Conservation (phyloP, 2,888 invertebrate species). For the Colostygia pectinataria region DNA sequence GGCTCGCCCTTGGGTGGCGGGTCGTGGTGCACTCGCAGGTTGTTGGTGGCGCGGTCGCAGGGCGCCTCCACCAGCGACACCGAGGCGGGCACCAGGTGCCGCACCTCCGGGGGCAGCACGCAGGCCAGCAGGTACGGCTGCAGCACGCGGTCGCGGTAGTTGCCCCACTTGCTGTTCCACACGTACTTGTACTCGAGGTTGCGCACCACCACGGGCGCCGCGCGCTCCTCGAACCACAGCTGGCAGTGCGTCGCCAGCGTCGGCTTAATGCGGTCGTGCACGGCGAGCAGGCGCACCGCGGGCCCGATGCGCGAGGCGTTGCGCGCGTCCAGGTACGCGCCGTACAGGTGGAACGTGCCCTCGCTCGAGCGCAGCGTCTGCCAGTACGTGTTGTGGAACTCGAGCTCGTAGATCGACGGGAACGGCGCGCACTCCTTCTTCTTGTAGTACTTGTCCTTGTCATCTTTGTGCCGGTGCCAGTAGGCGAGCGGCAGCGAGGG, state of each 20-base stretch:
- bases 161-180: slow-evolving; percentile 97
- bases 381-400: slow-evolving; percentile 97
- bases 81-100: slow-evolving; percentile 89
- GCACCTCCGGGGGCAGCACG: slow-evolving; percentile 90
- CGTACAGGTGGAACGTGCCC: slow-evolving; percentile 95
- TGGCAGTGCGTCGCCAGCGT: slow-evolving; percentile 92
- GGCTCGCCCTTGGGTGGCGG: slow-evolving; percentile 72
- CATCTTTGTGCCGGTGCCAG: slow-evolving; percentile 92
- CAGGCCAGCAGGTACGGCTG: slow-evolving; percentile 96
- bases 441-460: slow-evolving; percentile 85
- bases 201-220: slow-evolving; percentile 90
- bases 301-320: slow-evolving; percentile 90
- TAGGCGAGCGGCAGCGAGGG: slow-evolving; percentile 93
- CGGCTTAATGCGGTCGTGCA: slow-evolving; percentile 95
- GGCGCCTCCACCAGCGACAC: slow-evolving; percentile 93
- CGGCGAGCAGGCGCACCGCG: slow-evolving; percentile 91
- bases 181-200: slow-evolving; percentile 96
- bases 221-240: slow-evolving; percentile 93
- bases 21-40: slow-evolving; percentile 91
- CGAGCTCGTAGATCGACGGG: slow-evolving; percentile 94
- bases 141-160: slow-evolving; percentile 94
- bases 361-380: slow-evolving; percentile 91
- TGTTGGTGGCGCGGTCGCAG: slow-evolving; percentile 94
- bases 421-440: slow-evolving; percentile 92
- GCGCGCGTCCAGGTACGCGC: slow-evolving; percentile 94